Evolutionary conservation across 2,113 vertebrate species (phyloP), one percentile per base, ranked within the genome.

Genomic region (Crocuta crocuta): DNA sequence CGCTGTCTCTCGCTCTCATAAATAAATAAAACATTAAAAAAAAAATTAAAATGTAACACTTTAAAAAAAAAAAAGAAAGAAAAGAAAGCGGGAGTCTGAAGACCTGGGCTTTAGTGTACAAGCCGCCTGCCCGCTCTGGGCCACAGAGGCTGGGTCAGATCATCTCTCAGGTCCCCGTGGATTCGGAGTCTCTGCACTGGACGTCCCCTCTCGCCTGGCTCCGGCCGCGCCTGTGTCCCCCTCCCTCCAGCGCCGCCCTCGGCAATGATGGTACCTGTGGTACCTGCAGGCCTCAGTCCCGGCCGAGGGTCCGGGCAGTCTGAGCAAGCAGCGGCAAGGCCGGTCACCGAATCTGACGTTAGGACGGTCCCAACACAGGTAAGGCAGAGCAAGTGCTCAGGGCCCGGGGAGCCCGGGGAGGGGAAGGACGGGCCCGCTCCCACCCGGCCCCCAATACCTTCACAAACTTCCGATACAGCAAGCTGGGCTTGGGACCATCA

Each of bases 381-480:
- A 48, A 39, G 8, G 5, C 33, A 73, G 2, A 39, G 24, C 48
- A 63, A 70, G 0, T 70, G 79, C 73, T 84, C 35, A 84, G 84
- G 81, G 21, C n/a, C 66, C 58, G 15, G 71, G 28, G 74, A 85
- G 35, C 61, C 15, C 55, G 45, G 9, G 13, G 24, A 53, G 65
- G 33, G 48, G 21, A 39, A 55, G n/a, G 31, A 71, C 0, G 1
- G 78, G 53, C 11, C 9, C 39, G 39, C 1, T 15, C 28, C 1
- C 10, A 11, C 93, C 43, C 15, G 0, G 4, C 26, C 21, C 82
- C 74, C 1, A 0, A 10, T 92, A 99, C 99, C 99, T 99, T 99
- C 87, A 99, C 99, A 1, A 99, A 99, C 97, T 98, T 98, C 33
- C 99, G 99, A 0, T 99, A 99, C 1, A 99, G 98, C 98, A 99